Base-by-base conservation (phyloP, 2,797 vertebrate genomes). In the Stomatorhinus walkeri region DNA sequence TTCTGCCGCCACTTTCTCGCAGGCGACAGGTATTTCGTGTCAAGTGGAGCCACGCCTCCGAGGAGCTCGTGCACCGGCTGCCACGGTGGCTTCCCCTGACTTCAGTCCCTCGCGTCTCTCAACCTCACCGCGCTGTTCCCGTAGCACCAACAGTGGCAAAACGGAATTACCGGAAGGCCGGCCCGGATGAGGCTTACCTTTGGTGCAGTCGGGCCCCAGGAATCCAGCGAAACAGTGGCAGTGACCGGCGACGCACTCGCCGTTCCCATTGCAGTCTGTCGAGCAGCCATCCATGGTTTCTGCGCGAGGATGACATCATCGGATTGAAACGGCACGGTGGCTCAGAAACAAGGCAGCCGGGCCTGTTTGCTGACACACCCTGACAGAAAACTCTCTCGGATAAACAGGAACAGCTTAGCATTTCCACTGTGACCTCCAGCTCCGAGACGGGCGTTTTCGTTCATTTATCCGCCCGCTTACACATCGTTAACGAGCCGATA, bases 181-280 rank as follows among this genome's bases (percentile, higher is more conserved):
- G 14, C 14, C 32, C 36, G 5, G 36, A n/a, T n/a, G 72, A 85
- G 83, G 88, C 95, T 96, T 88, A 99, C 98, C 98, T 97, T 97
- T 98, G 91, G 97, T 97, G 92, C 98, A 99, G 91, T 98, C 97
- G 2, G 98, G 97, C 89, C 98, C 98, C 92, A 99, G 93, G 93
- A 98, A 98, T 88, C 98, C 97, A 16, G 97, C 96, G 90, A 98
- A 98, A 93, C 98, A 99, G 93, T 98, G 97, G 91, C 98, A 99
- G 93, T 98, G 97, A 87, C 97, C 98, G 0, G 97, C 97, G 89
- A 99, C 97, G 88, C 98, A 99, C 93, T 99, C 98, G 92, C 98
- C 98, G 12, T 99, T 98, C 87, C 97, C 97, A 91, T 98, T 98
- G 91, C 98, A 99, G 95, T 98, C 96, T 56, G 97, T 97, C 81